Evolutionary conservation across 1,140 invertebrate species (phyloP), one percentile per base, ranked within the genome.

Genomic region (Trichonephila clavipes): DNA sequence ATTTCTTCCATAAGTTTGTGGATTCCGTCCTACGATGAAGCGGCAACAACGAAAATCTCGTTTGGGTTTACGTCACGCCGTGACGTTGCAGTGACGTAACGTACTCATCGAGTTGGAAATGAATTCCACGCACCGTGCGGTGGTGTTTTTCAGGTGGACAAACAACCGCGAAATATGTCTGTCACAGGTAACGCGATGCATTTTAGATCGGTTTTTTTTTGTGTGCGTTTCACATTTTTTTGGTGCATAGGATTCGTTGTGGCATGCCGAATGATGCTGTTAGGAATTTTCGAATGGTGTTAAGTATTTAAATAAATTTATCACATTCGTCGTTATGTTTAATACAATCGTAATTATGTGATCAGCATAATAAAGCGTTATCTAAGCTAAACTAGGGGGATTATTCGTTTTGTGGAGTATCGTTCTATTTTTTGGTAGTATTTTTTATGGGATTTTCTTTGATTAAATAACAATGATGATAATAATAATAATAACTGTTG

Each of bases 1-100:
- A n/a, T 24, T 24, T 51, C 40, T 12, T 58, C 81, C 81, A 83
- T 51, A 18, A n/a, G 82, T 44, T 83, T 24, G 82, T 58, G 24
- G 82, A 59, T 83, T n/a, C 34, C 72, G 72, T 34, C 72, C 72
- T 59, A 59, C 82, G 82, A 83, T 8, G 40, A 34, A 83, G n/a
- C 51, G 51, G 82, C 82, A 83, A 83, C 82, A 59, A 51, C 82
- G 82, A 83, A 83, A 83, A 83, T 58, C 82, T 83, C 44, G 82
- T 83, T 83, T 83, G 44, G 40, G 7, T 40, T 21, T 58, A 59
- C 82, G 82, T 83, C 82, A 83, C 82, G 2, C 44, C 44, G 44
- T 83, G 82, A 83, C 82, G 82, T 59, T 58, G 14, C 19, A 7
- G 51, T 58, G 82, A 77, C 82, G 40, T n/a, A 7, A 0, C 77